Evolutionary conservation across 2,113 vertebrate genomes (phyloP).

Genomic region (Tapirus terrestris): DNA sequence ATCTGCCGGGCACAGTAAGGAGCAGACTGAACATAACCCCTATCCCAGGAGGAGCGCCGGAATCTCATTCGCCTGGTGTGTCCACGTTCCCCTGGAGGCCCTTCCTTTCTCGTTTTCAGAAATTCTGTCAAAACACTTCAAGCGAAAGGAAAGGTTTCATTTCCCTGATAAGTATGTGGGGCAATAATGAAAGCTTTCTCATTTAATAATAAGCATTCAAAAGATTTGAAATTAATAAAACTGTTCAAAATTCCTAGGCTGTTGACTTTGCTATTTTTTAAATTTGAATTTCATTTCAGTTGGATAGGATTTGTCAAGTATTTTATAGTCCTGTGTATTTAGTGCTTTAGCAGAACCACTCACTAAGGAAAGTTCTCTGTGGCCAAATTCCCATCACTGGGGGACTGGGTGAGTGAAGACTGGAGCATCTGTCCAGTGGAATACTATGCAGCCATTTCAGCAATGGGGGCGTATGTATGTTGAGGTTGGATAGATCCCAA

Average conservation of each 20-base stretch:
- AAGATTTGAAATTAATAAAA: conserved; percentile 79
- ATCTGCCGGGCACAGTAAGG: conserved; percentile 61
- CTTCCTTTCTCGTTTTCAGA: conserved; percentile 78
- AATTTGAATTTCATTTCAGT: conserved; percentile 62
- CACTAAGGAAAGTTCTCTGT: not conserved
- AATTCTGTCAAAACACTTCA: conserved; percentile 82
- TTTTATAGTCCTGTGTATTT: not conserved
- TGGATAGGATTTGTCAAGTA: conserved; percentile 15
- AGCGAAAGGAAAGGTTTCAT: conserved; percentile 80
- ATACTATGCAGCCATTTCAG: not conserved
- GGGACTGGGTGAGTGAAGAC: not conserved
- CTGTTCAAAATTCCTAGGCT: conserved; percentile 56
- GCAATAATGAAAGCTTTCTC: conserved; percentile 78
- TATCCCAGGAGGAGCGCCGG: conserved; percentile 49
- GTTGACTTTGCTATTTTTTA: conserved; percentile 69
- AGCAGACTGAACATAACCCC: conserved; percentile 66
- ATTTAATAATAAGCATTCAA: conserved; percentile 74
- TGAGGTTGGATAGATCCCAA: not conserved
- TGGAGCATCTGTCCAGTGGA: not conserved
- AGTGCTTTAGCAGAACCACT: not conserved
- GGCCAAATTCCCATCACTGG: not conserved
- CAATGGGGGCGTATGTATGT: not conserved
- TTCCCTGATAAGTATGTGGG: conserved; percentile 72
- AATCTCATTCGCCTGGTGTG: conserved; percentile 57
- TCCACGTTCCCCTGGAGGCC: conserved; percentile 64